Base-by-base conservation (phyloP, 2,888 invertebrate species). In the Acanthosoma haemorrhoidale region DNA sequence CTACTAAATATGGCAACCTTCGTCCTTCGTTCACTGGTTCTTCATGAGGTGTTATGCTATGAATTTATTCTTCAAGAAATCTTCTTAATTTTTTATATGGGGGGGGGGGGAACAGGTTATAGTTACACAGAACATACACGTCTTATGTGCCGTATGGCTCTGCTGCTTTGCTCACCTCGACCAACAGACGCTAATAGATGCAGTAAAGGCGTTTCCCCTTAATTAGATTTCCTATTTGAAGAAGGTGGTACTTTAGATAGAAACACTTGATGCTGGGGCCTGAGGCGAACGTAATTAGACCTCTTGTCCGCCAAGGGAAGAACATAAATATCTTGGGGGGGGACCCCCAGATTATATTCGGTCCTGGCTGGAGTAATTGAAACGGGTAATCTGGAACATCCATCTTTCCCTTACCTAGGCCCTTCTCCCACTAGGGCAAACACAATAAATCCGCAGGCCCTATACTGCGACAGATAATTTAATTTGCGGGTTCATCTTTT, bases 371-470 rank as follows among this genome's bases (percentile, higher is more conserved):
- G 63, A 63, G 63, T 63, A 63, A 63, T 63, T 63, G 63, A 63
- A 63, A 63, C 63, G 21, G 63, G 39, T 63, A 39, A 63, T 63
- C 63, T 63, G 25, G 39, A 63, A 39, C 63, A 63, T 63, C 63
- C 63, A 63, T 63, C 63, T 63, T 39, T 39, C 63, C 63, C 31
- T 63, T 41, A 41, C 63, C 41, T 41, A 41, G 13, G 25, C 41
- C 16, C 32, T 29, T 11, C 32, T 11, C 18, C 9, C 41, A 15
- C 11, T 38, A 32, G 32, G 32, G 15, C 15, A 63, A 63, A 63
- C 63, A 63, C 63, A 63, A 63, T 63, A 63, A 63, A 63, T 63
- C 63, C 63, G 36, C 61, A 36, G 34, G 21, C 61, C 61, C 61
- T 36, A 34, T 61, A 59, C 36, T 16, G 16, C 36, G 38, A 61